phyloP scores from a whole-genome alignment of 2,113 vertebrate genomes.

The Erpornis zantholeuca region DNA sequence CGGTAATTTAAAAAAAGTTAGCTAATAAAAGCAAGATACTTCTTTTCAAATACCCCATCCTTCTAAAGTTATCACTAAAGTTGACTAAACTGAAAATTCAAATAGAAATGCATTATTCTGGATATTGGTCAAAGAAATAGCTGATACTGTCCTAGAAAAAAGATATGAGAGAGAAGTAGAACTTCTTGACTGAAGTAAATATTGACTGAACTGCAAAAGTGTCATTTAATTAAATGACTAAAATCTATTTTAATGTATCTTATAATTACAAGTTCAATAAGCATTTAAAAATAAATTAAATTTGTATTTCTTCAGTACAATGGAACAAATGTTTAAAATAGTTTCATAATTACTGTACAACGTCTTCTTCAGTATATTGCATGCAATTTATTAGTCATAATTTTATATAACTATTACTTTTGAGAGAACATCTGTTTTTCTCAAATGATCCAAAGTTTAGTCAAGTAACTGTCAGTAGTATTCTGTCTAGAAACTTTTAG shows the following conservation, averaged over 20 bases:
- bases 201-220: not conserved
- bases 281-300: not conserved
- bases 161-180: not conserved
- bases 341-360: not conserved
- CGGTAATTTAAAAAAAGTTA: not conserved
- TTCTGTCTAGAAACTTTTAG: conserved; percentile 56
- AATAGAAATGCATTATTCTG: not conserved
- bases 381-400: conserved; percentile 22
- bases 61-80: not conserved
- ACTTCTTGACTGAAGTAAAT: not conserved
- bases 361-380: conserved; percentile 6
- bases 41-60: not conserved
- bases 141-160: not conserved
- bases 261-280: not conserved
- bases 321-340: conserved; percentile 60
- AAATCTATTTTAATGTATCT: not conserved
- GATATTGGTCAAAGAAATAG: not conserved
- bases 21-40: not conserved
- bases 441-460: conserved; percentile 24
- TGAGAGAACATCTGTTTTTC: not conserved
- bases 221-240: not conserved
- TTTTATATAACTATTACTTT: not conserved
- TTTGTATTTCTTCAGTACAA: not conserved
- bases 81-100: not conserved
- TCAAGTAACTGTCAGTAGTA: conserved; percentile 15